Base-by-base conservation (phyloP, 2,113 vertebrate genomes). In the Plotosus lineatus region DNA sequence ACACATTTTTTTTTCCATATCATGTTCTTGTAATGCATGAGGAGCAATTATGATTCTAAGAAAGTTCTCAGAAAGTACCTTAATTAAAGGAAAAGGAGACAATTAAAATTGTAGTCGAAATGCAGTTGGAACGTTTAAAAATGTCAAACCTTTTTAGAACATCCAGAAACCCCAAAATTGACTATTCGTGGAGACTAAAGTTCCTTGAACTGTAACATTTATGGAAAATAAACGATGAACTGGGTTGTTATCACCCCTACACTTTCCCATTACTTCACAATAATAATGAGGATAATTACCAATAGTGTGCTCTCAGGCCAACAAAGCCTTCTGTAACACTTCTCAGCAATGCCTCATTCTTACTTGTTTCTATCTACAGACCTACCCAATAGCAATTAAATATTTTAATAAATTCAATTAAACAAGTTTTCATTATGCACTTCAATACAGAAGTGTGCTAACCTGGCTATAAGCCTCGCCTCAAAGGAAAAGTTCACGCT, bases 151-250 rank as follows among this genome's bases (percentile, higher is more conserved):
- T 33, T 72, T 50, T 66, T 4, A 44, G 9, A 21, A 21, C 26
- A 51, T 8, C 8, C 68, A 72, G 36, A 44, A 44, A 42, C 19
- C 28, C 28, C 26, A 72, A 31, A 17, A 31, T 11, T 72, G 26
- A 73, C 17, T 33, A 19, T 51, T 51, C 9, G 0, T 9, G 21
- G 46, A 4, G 69, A 73, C 46, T 33, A 51, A 51, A 33, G 28
- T 51, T 73, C 36, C 46, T 48, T 73, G 69, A 73, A 73, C 46
- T 73, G 46, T 72, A 72, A 31, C 69, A 50, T 72, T 50, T 50
- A 50, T 12, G 5, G 31, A 42, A 4, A 38, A 38, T 40, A 44
- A 19, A 72, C 21, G 23, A 72, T 50, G 48, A 72, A 46, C 44
- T 10, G 26, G 26, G 46, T 72, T 69, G 23, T 69, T 31, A 72